Base-by-base conservation (phyloP, 64 coral and sea anemone genomes). In the Montipora efflorescens region DNA sequence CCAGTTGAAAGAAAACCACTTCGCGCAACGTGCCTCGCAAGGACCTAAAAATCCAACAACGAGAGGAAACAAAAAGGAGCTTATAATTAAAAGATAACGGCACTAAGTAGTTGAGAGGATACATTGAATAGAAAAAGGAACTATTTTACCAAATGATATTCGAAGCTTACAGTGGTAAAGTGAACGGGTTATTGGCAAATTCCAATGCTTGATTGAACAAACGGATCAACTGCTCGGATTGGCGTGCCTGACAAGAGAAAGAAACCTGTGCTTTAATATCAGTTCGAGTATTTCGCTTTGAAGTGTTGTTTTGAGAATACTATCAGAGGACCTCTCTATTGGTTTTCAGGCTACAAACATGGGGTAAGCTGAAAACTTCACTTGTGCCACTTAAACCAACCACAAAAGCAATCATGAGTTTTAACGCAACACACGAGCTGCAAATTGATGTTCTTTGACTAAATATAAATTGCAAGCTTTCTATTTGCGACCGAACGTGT, bases 201-300 rank as follows among this genome's bases (percentile, higher is more conserved):
- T 90, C 96, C 75, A 97, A 76, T 9, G 91, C 96, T 91, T 93
- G 86, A 36, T 87, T 75, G 36, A 97, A 97, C 45, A 97, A 83
- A 62, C 96, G 89, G 21, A 97, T 69, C 46, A 97, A 79, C 43
- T 84, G 90, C 75, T 94, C 93, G 45, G 89, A 97, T 78, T 97
- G 96, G 58, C 25, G 53, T 49, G 20, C 88, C 79, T 79, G 74
- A 3, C 15, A 7, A 59, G 8, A 69, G 6, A 79, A 10, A 57
- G 7, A 57, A 84, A 50, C 43, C 19, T 25, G 48, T 3, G 7
- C 52, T 22, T 6, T 36, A 36, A 36, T 36, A 36, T 0, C 36
- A 51, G 1, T 58, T 14, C 58, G 57, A 7, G 52, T 18, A 67
- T 14, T 67, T 67, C 62, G 11, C 62, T 67, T 13, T 55, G 52